These are phyloP conservation scores for Melanerpes formicivorus DNA, from an alignment of 2,113 vertebrate species.

Conservation along the genomic window DNA sequence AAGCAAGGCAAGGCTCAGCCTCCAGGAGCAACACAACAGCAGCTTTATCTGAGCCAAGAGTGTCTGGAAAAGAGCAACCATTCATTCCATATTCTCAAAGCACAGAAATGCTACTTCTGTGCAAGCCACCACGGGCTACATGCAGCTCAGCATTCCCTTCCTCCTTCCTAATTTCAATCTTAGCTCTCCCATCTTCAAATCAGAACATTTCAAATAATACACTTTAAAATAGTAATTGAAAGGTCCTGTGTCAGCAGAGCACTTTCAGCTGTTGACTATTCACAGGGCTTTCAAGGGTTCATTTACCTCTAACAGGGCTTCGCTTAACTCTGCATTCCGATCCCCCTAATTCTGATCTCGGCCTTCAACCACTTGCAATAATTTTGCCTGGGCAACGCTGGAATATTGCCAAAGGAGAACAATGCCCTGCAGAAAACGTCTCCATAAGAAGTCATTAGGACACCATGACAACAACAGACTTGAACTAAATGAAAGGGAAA, in stretches of 20 bases:
- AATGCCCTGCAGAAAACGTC: slow-evolving; percentile 18
- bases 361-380: not conserved
- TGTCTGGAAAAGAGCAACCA: not conserved
- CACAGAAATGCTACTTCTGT: not conserved
- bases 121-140: fast-evolving
- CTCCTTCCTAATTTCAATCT: not conserved
- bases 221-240: not conserved
- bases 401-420: not conserved
- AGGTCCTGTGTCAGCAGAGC: not conserved
- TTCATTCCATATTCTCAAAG: not conserved
- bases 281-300: not conserved
- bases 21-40: not conserved
- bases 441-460: slow-evolving; percentile 36
- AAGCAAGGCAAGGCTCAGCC: not conserved
- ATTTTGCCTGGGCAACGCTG: not conserved
- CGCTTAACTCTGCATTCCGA: not conserved
- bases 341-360: not conserved
- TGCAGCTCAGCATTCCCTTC: not conserved
- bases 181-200: not conserved
- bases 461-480: slow-evolving; percentile 21
- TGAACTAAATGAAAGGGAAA: slow-evolving; percentile 30
- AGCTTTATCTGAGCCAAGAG: not conserved
- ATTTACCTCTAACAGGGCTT: not conserved
- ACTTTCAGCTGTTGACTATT: not conserved
- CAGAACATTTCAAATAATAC: not conserved